Conservation (phyloP, 2,113 vertebrate genomes). For the Cichladusa arquata region DNA sequence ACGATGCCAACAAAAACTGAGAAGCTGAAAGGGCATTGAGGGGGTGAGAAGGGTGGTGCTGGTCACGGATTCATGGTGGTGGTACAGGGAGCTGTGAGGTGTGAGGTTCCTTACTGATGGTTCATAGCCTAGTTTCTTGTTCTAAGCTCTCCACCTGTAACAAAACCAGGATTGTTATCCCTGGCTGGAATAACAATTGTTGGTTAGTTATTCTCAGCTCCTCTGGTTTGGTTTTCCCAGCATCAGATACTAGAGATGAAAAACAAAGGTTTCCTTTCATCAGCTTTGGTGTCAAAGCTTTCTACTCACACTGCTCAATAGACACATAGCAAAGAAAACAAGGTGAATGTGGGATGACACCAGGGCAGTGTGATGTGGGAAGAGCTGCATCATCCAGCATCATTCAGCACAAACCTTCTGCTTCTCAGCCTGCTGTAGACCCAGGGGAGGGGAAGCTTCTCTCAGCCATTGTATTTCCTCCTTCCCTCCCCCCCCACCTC, state of each 20-base stretch:
- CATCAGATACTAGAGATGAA: background rate
- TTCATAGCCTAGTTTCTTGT: background rate
- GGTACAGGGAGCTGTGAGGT: background rate
- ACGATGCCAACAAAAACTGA: background rate
- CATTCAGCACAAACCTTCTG: background rate
- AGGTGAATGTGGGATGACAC: background rate
- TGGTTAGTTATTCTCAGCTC: background rate
- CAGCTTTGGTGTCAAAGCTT: background rate
- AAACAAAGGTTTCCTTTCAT: slow-evolving; percentile 25
- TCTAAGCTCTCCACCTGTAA: background rate
- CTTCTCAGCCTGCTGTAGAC: background rate
- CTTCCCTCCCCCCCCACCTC: fast-evolving
- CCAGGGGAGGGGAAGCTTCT: background rate
- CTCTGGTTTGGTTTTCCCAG: background rate
- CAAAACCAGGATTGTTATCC: background rate
- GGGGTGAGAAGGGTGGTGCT: background rate
- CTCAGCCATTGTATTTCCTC: slow-evolving; percentile 26
- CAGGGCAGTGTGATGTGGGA: background rate
- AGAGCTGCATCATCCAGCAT: background rate
- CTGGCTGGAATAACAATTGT: background rate
- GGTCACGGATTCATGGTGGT: background rate
- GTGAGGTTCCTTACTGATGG: background rate
- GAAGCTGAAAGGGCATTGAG: background rate
- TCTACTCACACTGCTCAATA: background rate
- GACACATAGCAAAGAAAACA: background rate